Evolutionary conservation across 2,113 vertebrate species (phyloP), one percentile per base, ranked within the genome.

Genomic region (Spizaetus ornatus): DNA sequence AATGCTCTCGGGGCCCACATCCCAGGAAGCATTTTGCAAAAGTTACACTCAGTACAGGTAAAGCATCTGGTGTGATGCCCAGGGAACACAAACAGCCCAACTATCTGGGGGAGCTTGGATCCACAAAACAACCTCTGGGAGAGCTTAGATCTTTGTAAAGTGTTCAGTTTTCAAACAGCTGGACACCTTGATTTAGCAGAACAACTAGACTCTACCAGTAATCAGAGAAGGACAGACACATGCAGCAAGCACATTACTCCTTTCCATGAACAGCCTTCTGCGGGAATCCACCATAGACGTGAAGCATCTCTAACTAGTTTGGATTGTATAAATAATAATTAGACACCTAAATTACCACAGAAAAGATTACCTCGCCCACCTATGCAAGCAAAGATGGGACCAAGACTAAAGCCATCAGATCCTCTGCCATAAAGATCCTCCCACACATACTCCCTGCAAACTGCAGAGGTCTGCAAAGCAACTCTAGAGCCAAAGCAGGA

Each of bases 1-100:
- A 29, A 77, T 25, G 22, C 42, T 82, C 10, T 11, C 59, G 40
- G 40, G 21, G 26, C 13, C 15, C 58, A 65, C 0, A 0, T 53
- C 52, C 69, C 88, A 82, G 27, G 66, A 81, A 73, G 34, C 32
- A 26, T 38, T 81, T 62, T 70, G 48, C 66, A 80, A 48, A 65
- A 65, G 36, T 69, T 79, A 38, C 8, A 47, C 6, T 42, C 40
- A 22, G 17, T 48, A 26, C 50, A 66, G 26, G 29, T 32, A 42
- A 82, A 76, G 70, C 8, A 82, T 4, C 47, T 71, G 56, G 38
- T 26, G n/a, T 61, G 58, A 67, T 32, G 31, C 38, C 42, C 52
- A 58, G 45, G 29, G 10, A 92, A 62, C 23, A 86, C 13, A 69
- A 77, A 50, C 13, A 92, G 27, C 85, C 52, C 52, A 34, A 53